Percentiles rank a stretch among this genome's conserved stretches.
Evolutionary conservation across 2,888 invertebrate genomes (phyloP).

Genomic region (Philhelius pedissequus): DNA sequence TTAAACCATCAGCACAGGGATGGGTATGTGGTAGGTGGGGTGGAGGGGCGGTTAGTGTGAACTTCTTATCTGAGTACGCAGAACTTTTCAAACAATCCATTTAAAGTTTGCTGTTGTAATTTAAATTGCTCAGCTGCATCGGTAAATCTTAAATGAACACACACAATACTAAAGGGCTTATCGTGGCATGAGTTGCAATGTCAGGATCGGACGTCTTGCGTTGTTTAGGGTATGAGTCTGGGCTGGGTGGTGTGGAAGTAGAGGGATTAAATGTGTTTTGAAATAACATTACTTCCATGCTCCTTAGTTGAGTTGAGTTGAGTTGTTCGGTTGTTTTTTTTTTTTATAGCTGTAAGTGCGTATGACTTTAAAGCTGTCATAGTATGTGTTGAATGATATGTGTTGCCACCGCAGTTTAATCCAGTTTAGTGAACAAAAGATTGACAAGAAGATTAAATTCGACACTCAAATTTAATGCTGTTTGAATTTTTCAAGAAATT

Average conservation of each 20-base stretch:
- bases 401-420: no score
- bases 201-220: constrained; percentile 46
- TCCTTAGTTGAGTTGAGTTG: constrained; percentile 26
- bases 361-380: no score
- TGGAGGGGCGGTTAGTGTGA: constrained; percentile 39
- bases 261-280: constrained; percentile 26
- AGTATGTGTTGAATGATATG: no score
- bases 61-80: constrained; percentile 65
- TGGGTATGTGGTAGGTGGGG: no score
- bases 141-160: constrained; percentile 56
- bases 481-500: no score
- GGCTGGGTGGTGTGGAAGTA: background rate
- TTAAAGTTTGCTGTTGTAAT: constrained; percentile 65
- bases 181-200: constrained; percentile 55
- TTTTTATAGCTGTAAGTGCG: no score
- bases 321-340: no score
- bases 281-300: constrained; percentile 11
- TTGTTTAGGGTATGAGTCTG: background rate
- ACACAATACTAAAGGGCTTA: constrained; percentile 61
- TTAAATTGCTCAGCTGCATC: constrained; percentile 68
- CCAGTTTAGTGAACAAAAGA: no score
- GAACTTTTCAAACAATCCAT: constrained; percentile 63
- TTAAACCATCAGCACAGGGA: background rate
- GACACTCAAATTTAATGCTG: no score
- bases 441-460: no score